These are phyloP conservation scores for Cremastinae sp. DNA, from an alignment of 2,888 invertebrate genomes.

Conservation along the genomic window DNA sequence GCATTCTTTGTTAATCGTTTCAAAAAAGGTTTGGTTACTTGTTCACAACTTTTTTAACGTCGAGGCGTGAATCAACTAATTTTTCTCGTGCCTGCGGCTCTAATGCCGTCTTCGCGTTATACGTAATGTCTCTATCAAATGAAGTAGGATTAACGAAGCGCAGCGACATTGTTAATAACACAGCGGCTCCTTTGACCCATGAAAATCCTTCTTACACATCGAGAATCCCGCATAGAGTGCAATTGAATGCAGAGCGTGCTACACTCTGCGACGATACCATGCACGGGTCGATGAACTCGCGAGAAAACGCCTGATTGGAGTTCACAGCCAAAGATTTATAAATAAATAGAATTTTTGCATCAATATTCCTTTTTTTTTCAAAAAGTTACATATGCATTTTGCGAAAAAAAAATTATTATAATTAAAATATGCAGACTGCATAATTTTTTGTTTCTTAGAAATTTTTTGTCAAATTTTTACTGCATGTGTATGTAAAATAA, in stretches of 20 bases:
- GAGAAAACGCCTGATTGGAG: constrained; percentile 52
- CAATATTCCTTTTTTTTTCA: neutral
- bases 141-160: constrained; percentile 34
- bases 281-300: constrained; percentile 59
- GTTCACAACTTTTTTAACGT: too few relatives aligned
- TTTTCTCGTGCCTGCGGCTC: neutral
- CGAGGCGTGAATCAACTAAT: too few relatives aligned
- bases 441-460: too few relatives aligned
- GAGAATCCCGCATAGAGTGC: constrained; percentile 66
- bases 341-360: too few relatives aligned
- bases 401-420: too few relatives aligned
- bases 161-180: constrained; percentile 36
- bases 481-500: too few relatives aligned
- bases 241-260: constrained; percentile 56
- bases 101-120: neutral
- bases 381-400: too few relatives aligned
- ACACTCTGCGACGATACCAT: neutral
- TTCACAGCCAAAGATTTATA: neutral
- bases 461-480: too few relatives aligned
- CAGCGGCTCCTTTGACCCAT: constrained; percentile 53
- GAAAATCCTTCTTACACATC: constrained; percentile 54
- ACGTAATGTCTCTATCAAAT: neutral
- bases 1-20: too few relatives aligned
- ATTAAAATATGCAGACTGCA: too few relatives aligned
- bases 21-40: too few relatives aligned